Base-by-base conservation (phyloP, 1,140 invertebrate species). In the Drosophila bocqueti region DNA sequence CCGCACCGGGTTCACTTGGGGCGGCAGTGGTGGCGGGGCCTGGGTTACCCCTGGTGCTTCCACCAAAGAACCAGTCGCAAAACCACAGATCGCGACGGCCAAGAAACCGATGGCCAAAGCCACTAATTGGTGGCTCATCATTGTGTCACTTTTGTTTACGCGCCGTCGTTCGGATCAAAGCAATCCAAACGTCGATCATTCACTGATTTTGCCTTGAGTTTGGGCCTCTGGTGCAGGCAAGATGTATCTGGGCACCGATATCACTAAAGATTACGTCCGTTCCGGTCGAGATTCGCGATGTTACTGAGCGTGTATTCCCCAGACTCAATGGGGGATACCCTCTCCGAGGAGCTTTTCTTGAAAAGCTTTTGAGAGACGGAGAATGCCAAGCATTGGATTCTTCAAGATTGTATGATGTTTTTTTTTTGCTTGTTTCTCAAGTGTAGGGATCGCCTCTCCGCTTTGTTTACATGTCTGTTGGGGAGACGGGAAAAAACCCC, bases 391-490 rank as follows among this genome's bases (percentile, higher is more conserved):
- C 34, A 40, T 7, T n/a, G 9, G 9, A 26, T 55, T 55, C 50
- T 55, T 29, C n/a, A 43, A 64, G 40, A 38, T 24, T 46, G 9
- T 45, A 16, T 34, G 9, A 2, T 21, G 21, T 13, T 46, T 57
- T 60, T 21, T 45, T 13, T 46, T 57, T 60, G 24, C 2, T 21
- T 4, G 21, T 5, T 52, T 36, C 54, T 38, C 16, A 13, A 13
- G 47, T n/a, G 16, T 46, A 26, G 64, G 63, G 54, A 52, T 64
- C 42, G 54, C 38, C 77, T 74, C 52, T 55, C 13, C 40, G 29
- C 24, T 77, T 74, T 82, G 80, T 79, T 83, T 83, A 83, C 65
- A 71, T 52, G 38, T 42, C 50, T 47, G 26, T 18, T 26, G 61
- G 10, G 31, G n/a, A 55, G 47, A 46, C 15, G 43, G 24, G 31